These are phyloP conservation scores for Tholera decimalis DNA, from an alignment of 2,888 invertebrate species.

Conservation along the genomic window DNA sequence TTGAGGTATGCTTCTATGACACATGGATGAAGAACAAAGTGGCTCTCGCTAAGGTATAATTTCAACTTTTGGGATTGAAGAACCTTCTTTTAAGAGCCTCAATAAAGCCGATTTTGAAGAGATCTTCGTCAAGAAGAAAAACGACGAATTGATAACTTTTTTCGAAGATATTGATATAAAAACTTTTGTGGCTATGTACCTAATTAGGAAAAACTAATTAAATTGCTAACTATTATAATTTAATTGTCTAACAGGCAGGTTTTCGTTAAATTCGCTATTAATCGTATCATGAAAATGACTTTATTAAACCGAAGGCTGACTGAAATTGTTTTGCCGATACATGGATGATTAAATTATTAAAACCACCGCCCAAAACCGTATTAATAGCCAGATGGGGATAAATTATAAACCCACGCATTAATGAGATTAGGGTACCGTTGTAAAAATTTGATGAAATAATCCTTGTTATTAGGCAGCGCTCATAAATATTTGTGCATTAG, in stretches of 20 bases:
- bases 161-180: too few species aligned
- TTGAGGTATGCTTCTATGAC: too few species aligned
- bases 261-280: constrained; percentile 1
- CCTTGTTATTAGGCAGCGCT: not conserved
- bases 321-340: constrained; percentile 36
- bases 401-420: constrained; percentile 34
- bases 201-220: not conserved
- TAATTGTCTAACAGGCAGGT: too few species aligned
- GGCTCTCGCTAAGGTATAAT: not conserved
- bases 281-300: constrained; percentile 2
- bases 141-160: too few species aligned
- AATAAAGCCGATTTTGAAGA: not conserved
- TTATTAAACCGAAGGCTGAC: constrained; percentile 2
- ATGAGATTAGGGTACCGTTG: constrained; percentile 5
- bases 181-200: not conserved
- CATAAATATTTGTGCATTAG: not conserved
- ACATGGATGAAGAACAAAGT: not conserved
- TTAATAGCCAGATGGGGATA: constrained; percentile 25
- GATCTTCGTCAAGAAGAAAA: not conserved
- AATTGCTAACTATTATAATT: not conserved
- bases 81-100: too few species aligned
- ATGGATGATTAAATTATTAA: constrained; percentile 46
- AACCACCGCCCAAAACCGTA: constrained; percentile 27
- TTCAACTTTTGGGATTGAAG: not conserved
- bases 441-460: not conserved